phyloP scores from a whole-genome alignment of 2,888 invertebrate genomes.

The Agriopis aurantiaria region DNA sequence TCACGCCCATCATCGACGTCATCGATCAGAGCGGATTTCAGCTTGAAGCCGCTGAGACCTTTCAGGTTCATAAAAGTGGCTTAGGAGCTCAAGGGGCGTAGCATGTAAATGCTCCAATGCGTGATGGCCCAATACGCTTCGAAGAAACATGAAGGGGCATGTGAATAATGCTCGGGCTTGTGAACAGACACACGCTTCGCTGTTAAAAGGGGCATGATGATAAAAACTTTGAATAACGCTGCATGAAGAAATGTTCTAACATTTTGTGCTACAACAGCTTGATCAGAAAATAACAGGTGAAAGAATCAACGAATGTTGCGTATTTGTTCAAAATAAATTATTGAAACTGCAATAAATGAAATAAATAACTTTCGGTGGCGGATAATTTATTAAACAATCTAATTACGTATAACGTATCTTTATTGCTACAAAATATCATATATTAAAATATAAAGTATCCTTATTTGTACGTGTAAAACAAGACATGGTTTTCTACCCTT shows the following conservation, averaged over 20 bases:
- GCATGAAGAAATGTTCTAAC: conserved; percentile 7
- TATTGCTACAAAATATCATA: neutral
- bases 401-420: neutral
- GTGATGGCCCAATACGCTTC: neutral
- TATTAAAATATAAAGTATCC: neutral
- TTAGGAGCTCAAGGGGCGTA: neutral
- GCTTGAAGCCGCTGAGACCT: conserved; percentile 62
- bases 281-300: conserved; percentile 5
- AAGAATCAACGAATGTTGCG: neutral
- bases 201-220: conserved; percentile 2
- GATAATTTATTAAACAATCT: neutral
- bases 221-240: conserved; percentile 25
- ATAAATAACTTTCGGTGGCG: neutral
- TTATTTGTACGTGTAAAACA: neutral
- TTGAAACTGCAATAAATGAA: neutral
- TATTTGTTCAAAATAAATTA: neutral
- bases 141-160: neutral
- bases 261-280: conserved; percentile 2
- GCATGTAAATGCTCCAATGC: neutral
- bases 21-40: conserved; percentile 92
- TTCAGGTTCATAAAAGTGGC: conserved; percentile 64
- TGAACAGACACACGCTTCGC: neutral
- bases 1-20: conserved; percentile 98
- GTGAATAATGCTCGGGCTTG: neutral
- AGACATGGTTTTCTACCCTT: neutral